phyloP scores from a whole-genome alignment of 2,113 vertebrate species.

The Chinchilla lanigera region DNA sequence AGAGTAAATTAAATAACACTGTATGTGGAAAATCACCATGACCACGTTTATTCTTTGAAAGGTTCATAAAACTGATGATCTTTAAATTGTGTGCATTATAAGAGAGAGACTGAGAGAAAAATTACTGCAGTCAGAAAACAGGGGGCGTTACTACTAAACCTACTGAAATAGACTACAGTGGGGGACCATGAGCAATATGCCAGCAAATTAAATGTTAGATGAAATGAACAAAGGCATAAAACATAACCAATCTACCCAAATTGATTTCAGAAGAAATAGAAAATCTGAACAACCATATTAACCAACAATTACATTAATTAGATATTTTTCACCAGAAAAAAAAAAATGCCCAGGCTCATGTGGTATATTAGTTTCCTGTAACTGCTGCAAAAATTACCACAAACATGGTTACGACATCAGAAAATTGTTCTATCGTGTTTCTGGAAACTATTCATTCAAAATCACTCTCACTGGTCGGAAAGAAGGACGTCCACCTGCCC shows the following conservation, averaged over 20 bases:
- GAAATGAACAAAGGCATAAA: neutral
- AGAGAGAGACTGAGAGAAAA: neutral
- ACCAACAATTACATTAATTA: neutral
- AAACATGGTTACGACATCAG: neutral
- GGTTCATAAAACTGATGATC: neutral
- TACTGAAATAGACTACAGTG: neutral
- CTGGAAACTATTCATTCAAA: neutral
- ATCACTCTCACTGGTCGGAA: neutral
- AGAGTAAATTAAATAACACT: neutral
- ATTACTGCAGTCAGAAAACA: neutral
- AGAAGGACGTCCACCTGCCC: neutral
- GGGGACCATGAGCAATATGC: neutral
- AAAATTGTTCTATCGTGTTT: neutral
- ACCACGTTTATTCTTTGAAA: neutral
- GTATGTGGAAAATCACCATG: neutral
- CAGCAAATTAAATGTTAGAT: neutral
- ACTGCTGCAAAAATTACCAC: neutral
- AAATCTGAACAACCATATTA: neutral
- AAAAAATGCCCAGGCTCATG: neutral
- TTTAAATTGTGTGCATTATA: neutral
- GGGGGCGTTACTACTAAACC: too few relatives aligned
- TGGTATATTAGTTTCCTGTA: neutral
- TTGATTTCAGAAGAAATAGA: neutral
- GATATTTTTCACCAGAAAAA: neutral
- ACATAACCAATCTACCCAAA: neutral